Evolutionary conservation across 2,113 vertebrate genomes (phyloP).

Genomic region (Gobio gobio): DNA sequence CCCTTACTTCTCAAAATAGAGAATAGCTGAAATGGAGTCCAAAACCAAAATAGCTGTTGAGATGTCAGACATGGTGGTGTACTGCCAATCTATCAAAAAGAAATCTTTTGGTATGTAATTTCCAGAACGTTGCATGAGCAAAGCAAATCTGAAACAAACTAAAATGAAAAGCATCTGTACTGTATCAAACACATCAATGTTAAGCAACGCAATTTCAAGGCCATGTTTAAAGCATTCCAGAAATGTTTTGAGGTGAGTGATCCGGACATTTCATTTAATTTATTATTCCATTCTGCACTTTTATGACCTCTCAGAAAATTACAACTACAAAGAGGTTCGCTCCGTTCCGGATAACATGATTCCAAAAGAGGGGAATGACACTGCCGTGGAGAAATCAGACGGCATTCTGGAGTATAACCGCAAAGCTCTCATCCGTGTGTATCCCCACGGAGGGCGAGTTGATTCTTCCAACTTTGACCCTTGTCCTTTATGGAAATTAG

Average conservation of each 20-base stretch:
- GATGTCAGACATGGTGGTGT: conserved; percentile 94
- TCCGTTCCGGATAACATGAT: conserved; percentile 94
- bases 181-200: background rate
- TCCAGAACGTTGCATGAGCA: background rate
- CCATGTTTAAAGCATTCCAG: background rate
- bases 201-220: background rate
- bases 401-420: conserved; percentile 88
- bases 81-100: conserved; percentile 95
- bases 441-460: conserved; percentile 91
- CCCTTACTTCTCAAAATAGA: conserved; percentile 73
- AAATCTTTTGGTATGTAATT: conserved; percentile 66
- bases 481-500: conserved; percentile 88
- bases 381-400: background rate
- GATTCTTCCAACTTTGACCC: conserved; percentile 98
- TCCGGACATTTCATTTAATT: background rate
- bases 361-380: conserved; percentile 74
- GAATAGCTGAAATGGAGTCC: conserved; percentile 86
- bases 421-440: conserved; percentile 89
- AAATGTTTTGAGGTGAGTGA: conserved; percentile 5
- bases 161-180: conserved; percentile 1
- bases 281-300: background rate
- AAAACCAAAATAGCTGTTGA: conserved; percentile 90
- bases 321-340: conserved; percentile 90
- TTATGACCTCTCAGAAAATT: conserved; percentile 74
- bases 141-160: background rate